Percentiles rank a stretch among this genome's conserved stretches.
Conservation (phyloP, 2,888 invertebrate species). For the Galerucella pusilla region DNA sequence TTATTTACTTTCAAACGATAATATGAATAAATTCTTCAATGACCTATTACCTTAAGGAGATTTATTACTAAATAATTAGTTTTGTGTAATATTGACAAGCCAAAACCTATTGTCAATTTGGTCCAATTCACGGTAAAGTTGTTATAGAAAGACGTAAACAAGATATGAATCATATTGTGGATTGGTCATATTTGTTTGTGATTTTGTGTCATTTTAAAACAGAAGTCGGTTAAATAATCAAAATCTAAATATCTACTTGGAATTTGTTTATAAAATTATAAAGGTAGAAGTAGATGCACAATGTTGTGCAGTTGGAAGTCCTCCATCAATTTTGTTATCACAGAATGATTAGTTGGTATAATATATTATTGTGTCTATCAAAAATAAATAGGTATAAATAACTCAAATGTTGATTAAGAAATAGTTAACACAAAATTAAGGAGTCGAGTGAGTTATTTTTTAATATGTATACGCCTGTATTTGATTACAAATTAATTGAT, state of each 20-base stretch:
- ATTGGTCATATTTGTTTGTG: constrained; percentile 38
- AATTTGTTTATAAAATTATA: constrained; percentile 8
- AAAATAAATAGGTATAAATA: neutral
- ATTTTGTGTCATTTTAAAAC: constrained; percentile 25
- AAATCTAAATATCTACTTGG: neutral
- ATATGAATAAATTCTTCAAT: neutral
- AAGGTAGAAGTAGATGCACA: constrained; percentile 1
- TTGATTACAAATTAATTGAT: no score
- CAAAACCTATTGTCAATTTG: constrained; percentile 4
- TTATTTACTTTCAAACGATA: neutral
- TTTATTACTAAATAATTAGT: neutral
- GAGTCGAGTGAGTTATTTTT: no score
- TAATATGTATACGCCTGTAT: no score
- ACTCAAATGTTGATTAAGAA: no score
- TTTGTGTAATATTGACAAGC: neutral
- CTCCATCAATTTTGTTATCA: constrained; percentile 30
- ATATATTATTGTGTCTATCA: constrained; percentile 7
- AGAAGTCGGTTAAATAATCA: neutral
- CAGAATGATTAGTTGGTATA: constrained; percentile 35
- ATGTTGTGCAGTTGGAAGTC: constrained; percentile 18
- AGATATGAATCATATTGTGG: constrained; percentile 5
- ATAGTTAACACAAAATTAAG: no score
- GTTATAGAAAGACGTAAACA: neutral
- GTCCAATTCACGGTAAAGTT: neutral
- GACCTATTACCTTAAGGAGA: neutral